Base-by-base conservation (phyloP, 1,140 invertebrate genomes). In the Drosophila sturtevanti region DNA sequence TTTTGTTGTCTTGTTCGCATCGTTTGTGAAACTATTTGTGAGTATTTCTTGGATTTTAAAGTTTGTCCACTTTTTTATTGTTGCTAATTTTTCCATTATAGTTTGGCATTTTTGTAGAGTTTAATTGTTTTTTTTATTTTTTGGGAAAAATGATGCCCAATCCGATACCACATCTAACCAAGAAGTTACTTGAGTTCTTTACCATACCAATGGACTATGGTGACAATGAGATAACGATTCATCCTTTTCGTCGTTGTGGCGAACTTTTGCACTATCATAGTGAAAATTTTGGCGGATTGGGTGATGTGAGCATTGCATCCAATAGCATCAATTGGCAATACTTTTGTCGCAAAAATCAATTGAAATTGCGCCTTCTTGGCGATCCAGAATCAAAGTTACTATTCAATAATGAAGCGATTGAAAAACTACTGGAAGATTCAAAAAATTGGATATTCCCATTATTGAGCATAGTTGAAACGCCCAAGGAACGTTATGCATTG, bases 291-390 rank as follows among this genome's bases (percentile, higher is more conserved):
- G 1, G 12, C 5, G 34, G 66, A 0, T 6, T 1, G 6, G 84
- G 84, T 1, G 82, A 86, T 51, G 2, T 86, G 1, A 86, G 76
- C 38, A 56, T 74, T 11, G 60, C 76, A 7, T 56, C 48, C 16
- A 66, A 21, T 0, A 12, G 27, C 9, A 67, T 41, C 2, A 73
- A 69, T 24, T 87, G 84, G 84, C 10, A 58, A 9, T 37, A 54
- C 2, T 77, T 64, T 18, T 44, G 44, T 0, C 35, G 12, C 0
- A 52, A 22, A 11, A 56, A 64, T 7, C 67, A 64, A 0, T 16
- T 72, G 3, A 22, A 44, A 9, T 0, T 87, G 31, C 71, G 72
- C 18, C 27, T 31, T 6, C 3, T 31, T 7, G 41, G 16, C 2
- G 9, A 14, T 5, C 18, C 52, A 2, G 0, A 64, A 6, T 11